phyloP scores from a whole-genome alignment of 2,797 vertebrate species.

The Neosilurus mollespiculum region DNA sequence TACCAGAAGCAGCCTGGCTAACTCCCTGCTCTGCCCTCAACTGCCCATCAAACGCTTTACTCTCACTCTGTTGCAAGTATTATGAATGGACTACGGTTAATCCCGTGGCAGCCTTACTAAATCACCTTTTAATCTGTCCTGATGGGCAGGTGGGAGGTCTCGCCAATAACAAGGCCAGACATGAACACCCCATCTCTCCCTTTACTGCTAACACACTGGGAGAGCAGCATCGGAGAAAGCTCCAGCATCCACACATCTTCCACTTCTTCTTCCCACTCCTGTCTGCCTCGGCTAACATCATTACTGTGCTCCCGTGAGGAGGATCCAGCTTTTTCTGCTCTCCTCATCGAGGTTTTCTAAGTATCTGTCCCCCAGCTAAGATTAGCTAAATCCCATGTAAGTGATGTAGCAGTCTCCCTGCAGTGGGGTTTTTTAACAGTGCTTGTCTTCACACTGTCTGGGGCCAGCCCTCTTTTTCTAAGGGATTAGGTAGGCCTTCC shows the following conservation, averaged over 20 bases:
- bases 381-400: slow-evolving; percentile 90
- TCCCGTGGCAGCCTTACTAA: slow-evolving; percentile 75
- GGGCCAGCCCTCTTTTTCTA: slow-evolving; percentile 82
- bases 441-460: slow-evolving; percentile 82
- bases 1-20: slow-evolving; percentile 64
- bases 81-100: slow-evolving; percentile 76
- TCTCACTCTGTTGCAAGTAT: slow-evolving; percentile 71
- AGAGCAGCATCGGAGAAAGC: slow-evolving; percentile 72
- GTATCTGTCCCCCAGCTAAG: slow-evolving; percentile 88
- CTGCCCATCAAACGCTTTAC: slow-evolving; percentile 71
- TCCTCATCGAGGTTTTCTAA: slow-evolving; percentile 83
- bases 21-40: slow-evolving; percentile 61
- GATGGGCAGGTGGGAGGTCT: slow-evolving; percentile 74
- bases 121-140: slow-evolving; percentile 81
- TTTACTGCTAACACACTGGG: slow-evolving; percentile 63
- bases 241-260: slow-evolving; percentile 76
- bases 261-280: slow-evolving; percentile 70
- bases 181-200: slow-evolving; percentile 59
- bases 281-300: slow-evolving; percentile 86
- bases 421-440: slow-evolving; percentile 84
- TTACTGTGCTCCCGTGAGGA: slow-evolving; percentile 83
- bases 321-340: slow-evolving; percentile 77
- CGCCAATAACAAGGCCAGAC: slow-evolving; percentile 66
- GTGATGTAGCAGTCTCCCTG: slow-evolving; percentile 86
- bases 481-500: slow-evolving; percentile 82